phyloP scores from a whole-genome alignment of 1,140 invertebrate genomes.

The Piezodorus guildinii region DNA sequence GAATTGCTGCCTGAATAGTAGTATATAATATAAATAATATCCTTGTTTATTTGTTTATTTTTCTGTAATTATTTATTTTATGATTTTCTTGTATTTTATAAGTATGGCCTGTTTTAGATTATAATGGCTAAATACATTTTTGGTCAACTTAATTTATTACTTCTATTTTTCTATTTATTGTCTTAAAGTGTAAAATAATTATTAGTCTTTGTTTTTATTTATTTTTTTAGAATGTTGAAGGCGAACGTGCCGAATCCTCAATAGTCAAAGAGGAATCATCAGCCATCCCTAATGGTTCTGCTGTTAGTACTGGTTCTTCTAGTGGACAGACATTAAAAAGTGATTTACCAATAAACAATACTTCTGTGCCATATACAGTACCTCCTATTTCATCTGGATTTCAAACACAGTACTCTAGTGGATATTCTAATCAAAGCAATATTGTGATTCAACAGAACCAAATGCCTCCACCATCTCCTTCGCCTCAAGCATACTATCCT shows the following conservation, averaged over 20 bases:
- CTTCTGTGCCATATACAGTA: constrained; percentile 27
- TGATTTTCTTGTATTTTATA: too few species aligned
- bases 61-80: too few species aligned
- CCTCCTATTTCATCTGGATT: constrained; percentile 6
- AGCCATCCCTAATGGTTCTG: neutral
- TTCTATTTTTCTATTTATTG: too few species aligned
- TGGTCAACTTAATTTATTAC: too few species aligned
- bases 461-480: constrained; percentile 29
- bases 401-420: constrained; percentile 4
- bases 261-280: neutral
- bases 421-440: neutral
- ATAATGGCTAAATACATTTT: too few species aligned
- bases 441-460: constrained; percentile 12
- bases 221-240: neutral
- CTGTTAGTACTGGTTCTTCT: constrained; percentile 19
- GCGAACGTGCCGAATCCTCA: neutral
- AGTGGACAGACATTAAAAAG: constrained; percentile 22
- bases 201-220: neutral
- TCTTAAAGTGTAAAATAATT: too few species aligned
- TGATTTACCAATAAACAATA: constrained; percentile 23
- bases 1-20: too few species aligned
- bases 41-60: too few species aligned
- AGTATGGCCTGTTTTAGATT: too few species aligned
- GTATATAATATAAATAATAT: too few species aligned
- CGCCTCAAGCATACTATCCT: constrained; percentile 28